Conservation (phyloP, 2,888 invertebrate genomes). For the Acanthacorydalis orientalis region DNA sequence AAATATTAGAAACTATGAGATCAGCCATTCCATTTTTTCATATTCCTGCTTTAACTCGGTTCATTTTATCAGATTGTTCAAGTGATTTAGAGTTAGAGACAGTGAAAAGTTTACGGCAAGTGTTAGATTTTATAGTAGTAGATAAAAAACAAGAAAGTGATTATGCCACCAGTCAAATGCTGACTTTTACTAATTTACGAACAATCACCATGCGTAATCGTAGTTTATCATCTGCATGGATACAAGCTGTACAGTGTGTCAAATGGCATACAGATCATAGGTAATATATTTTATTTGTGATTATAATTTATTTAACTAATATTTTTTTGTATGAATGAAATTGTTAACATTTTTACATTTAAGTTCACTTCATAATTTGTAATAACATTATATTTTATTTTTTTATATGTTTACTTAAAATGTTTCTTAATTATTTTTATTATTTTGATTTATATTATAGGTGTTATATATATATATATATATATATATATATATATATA, state of each 20-base stretch:
- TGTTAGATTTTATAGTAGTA: constrained; percentile 29
- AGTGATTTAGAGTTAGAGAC: constrained; percentile 14
- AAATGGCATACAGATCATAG: constrained; percentile 33
- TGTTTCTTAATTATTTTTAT: too few relatives aligned
- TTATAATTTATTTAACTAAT: neutral
- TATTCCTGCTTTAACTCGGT: constrained; percentile 39
- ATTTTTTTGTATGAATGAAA: neutral
- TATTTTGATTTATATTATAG: too few relatives aligned
- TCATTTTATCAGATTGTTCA: constrained; percentile 33
- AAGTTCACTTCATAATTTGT: too few relatives aligned
- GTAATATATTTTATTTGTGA: neutral
- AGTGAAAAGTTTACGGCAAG: constrained; percentile 24
- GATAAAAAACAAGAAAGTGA: constrained; percentile 30
- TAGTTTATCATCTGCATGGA: constrained; percentile 35
- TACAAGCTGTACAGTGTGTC: constrained; percentile 35
- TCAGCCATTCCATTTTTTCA: constrained; percentile 29
- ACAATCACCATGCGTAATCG: constrained; percentile 37
- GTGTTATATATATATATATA: too few relatives aligned
- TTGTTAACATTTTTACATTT: too few relatives aligned
- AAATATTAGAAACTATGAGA: constrained; percentile 36
- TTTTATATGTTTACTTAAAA: too few relatives aligned
- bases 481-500: too few relatives aligned
- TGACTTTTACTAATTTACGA: constrained; percentile 39
- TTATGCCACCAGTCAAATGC: constrained; percentile 36
- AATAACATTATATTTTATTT: too few relatives aligned